These are phyloP conservation scores for Parasteatoda tepidariorum DNA, from an alignment of 1,140 invertebrate species.

Conservation along the genomic window DNA sequence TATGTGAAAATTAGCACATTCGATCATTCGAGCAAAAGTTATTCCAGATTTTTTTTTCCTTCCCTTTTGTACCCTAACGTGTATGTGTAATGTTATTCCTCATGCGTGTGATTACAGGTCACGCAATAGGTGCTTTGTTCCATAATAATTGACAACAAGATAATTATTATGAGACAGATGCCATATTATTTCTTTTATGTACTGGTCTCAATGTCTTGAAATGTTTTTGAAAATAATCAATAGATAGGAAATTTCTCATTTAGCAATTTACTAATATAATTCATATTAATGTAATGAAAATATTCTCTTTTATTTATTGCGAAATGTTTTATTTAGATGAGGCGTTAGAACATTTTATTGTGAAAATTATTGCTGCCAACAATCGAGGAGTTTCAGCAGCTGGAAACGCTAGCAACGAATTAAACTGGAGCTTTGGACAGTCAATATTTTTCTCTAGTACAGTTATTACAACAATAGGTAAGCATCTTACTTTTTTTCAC, in stretches of 20 bases:
- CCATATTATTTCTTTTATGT: not conserved
- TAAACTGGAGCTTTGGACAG: conserved; percentile 75
- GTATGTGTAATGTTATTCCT: too few relatives aligned
- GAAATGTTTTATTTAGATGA: conserved; percentile 73
- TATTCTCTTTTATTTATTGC: not conserved
- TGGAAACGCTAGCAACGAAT: conserved; percentile 79
- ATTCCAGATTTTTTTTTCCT: too few relatives aligned
- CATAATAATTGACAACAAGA: too few relatives aligned
- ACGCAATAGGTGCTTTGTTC: too few relatives aligned
- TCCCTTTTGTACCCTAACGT: too few relatives aligned
- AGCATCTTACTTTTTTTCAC: conserved; percentile 43
- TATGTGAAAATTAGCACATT: too few relatives aligned
- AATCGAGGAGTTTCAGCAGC: conserved; percentile 81
- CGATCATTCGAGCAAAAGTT: too few relatives aligned
- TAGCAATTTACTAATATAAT: too few relatives aligned
- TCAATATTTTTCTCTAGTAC: conserved; percentile 73
- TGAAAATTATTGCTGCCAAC: conserved; percentile 78
- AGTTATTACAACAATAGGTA: conserved; percentile 74
- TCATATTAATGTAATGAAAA: not conserved
- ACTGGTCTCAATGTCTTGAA: not conserved
- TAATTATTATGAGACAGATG: not conserved
- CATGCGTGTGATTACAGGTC: too few relatives aligned
- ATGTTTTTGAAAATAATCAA: too few relatives aligned
- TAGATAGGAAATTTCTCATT: too few relatives aligned
- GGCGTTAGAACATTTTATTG: conserved; percentile 79